Base-by-base conservation (phyloP, 2,888 invertebrate genomes). In the Papilio gigon region DNA sequence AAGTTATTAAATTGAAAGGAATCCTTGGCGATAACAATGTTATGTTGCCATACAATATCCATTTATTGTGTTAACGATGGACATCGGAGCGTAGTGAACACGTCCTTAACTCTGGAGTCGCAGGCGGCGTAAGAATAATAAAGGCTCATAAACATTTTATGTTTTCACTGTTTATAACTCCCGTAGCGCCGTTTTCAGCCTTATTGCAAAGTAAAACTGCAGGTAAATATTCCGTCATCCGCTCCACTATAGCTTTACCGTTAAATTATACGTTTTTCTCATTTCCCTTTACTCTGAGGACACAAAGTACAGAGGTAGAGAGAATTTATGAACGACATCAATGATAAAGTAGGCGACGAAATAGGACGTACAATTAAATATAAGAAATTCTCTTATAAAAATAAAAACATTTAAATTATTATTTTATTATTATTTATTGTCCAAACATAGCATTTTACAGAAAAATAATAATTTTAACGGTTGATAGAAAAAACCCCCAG, bases 91-190 rank as follows among this genome's bases (percentile, higher is more conserved):
- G 44, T 58, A 50, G 33, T 37, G 53, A 67, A 59, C 42, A 63
- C 62, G 64, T 67, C 61, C 58, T 67, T 60, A 59, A 68, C 67
- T 60, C 50, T 47, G 50, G 40, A 62, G 56, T 44, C 53, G 37
- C 53, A 53, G 42, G 64, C 61, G 58, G 66, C 65, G 65, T 35
- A 68, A 67, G 67, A 68, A 71, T 69, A 71, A 66, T 76, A 74
- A 74, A 71, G 69, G 73, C 75, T 76, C 77, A 75, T 78, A 79
- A 80, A 78, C 64, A 74, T 76, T 80, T 79, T 79, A 80, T 78
- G 71, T 71, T 78, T 76, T 73, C 73, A 74, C 77, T 76, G 71
- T 77, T 78, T 76, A 80, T 71, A 71, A 63, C 71, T 72, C 68
- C 71, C 71, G 70, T 68, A 68, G 60, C 60, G 65, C 70, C 71